These are phyloP conservation scores for Palythoa grandiflora DNA, from an alignment of 92 coral and sea anemone genomes.

Conservation along the genomic window DNA sequence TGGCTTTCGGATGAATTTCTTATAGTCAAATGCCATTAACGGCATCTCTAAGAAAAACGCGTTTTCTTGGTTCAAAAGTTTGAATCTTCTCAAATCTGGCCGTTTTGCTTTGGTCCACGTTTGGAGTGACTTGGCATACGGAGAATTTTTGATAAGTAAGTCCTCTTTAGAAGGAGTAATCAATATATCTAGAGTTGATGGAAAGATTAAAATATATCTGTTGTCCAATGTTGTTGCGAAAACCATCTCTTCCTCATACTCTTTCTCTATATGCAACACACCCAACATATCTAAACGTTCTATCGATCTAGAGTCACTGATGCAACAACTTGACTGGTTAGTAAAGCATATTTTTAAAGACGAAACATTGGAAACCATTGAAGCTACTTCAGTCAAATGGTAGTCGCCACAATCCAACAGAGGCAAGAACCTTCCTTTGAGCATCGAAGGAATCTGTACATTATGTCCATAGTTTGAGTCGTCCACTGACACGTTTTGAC, in stretches of 20 bases:
- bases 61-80: slow-evolving; percentile 42
- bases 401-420: slow-evolving; percentile 44
- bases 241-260: slow-evolving; percentile 37
- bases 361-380: slow-evolving; percentile 41
- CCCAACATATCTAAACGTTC: slow-evolving; percentile 27
- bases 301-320: neutral
- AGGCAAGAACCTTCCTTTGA: slow-evolving; percentile 41
- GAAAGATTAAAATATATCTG: slow-evolving; percentile 34
- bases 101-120: slow-evolving; percentile 24
- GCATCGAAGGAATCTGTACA: slow-evolving; percentile 31
- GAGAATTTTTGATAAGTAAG: slow-evolving; percentile 23
- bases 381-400: slow-evolving; percentile 35
- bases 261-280: slow-evolving; percentile 18
- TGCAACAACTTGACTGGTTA: neutral
- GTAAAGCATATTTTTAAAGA: slow-evolving; percentile 41
- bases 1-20: slow-evolving; percentile 37
- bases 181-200: slow-evolving; percentile 35
- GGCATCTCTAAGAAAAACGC: slow-evolving; percentile 38
- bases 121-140: slow-evolving; percentile 28
- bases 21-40: slow-evolving; percentile 44
- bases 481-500: slow-evolving; percentile 16
- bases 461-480: slow-evolving; percentile 28
- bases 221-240: slow-evolving; percentile 40
- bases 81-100: slow-evolving; percentile 42
- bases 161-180: slow-evolving; percentile 41